Percentiles rank a stretch among this genome's conserved stretches.
Conservation (phyloP, 2,888 invertebrate species). For the Cynaeus angustus region DNA sequence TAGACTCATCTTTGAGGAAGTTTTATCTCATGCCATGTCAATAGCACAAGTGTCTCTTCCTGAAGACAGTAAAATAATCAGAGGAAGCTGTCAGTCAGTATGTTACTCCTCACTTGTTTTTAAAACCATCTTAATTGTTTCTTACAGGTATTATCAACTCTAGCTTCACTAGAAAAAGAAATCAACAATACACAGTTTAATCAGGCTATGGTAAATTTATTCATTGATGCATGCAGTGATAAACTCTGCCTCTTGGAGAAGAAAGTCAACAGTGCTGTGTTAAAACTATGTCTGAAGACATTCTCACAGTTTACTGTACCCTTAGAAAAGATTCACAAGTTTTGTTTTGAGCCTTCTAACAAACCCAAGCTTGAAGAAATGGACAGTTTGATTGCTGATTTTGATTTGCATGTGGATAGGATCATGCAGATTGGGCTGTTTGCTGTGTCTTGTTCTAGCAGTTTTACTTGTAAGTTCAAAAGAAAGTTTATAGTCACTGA, state of each 20-base stretch:
- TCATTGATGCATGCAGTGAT: constrained; percentile 77
- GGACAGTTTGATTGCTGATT: constrained; percentile 75
- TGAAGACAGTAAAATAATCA: constrained; percentile 70
- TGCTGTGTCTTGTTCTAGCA: constrained; percentile 77
- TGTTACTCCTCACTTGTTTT: too few species aligned
- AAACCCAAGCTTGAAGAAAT: constrained; percentile 67
- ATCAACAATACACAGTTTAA: constrained; percentile 71
- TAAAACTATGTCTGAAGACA: constrained; percentile 75
- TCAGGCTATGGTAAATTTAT: constrained; percentile 74
- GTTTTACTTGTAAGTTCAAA: constrained; percentile 69
- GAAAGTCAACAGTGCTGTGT: constrained; percentile 78
- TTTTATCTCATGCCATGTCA: constrained; percentile 69
- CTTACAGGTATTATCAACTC: constrained; percentile 73
- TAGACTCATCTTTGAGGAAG: constrained; percentile 64
- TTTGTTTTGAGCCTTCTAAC: constrained; percentile 57
- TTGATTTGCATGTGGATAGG: constrained; percentile 81
- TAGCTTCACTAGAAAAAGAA: constrained; percentile 72
- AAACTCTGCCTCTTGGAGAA: constrained; percentile 79
- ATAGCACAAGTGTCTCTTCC: constrained; percentile 66
- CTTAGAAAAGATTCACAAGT: constrained; percentile 61
- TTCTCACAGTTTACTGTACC: constrained; percentile 64
- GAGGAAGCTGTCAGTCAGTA: constrained; percentile 75
- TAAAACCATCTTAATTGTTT: not conserved
- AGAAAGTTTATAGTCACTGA: not conserved
- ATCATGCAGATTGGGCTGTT: constrained; percentile 81